Conservation (phyloP, 2,888 invertebrate species). For the Rhagium mordax region DNA sequence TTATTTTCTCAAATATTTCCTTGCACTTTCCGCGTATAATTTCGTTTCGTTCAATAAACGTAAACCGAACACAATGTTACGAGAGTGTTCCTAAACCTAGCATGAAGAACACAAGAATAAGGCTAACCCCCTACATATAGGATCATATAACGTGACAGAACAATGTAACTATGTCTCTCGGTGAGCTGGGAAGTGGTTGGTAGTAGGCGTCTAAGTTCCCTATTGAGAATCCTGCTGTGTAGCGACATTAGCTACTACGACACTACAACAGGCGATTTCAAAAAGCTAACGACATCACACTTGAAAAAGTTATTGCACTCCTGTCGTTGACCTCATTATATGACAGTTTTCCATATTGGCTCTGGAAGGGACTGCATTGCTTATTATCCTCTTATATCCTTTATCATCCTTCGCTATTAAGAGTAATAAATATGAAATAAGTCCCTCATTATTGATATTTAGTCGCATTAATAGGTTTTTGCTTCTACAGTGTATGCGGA, state of each 20-base stretch:
- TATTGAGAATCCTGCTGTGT: slow-evolving; percentile 21
- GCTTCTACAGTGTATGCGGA: too few species aligned
- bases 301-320: slow-evolving; percentile 37
- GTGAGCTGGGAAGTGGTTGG: slow-evolving; percentile 17
- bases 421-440: background rate
- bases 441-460: too few species aligned
- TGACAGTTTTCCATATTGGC: slow-evolving; percentile 1
- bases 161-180: slow-evolving; percentile 1
- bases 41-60: too few species aligned
- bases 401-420: background rate
- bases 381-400: background rate
- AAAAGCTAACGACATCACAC: slow-evolving; percentile 31
- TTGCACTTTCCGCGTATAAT: too few species aligned
- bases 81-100: background rate
- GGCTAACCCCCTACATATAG: background rate
- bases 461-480: too few species aligned
- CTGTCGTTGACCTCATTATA: slow-evolving; percentile 36
- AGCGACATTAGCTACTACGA: slow-evolving; percentile 30
- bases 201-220: slow-evolving; percentile 25
- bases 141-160: slow-evolving; percentile 4
- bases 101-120: background rate
- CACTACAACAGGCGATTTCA: slow-evolving; percentile 12
- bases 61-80: too few species aligned
- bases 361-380: background rate
- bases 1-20: too few species aligned